These are phyloP conservation scores for Syrmaticus mikado DNA, from an alignment of 2,113 vertebrate species.

Conservation along the genomic window DNA sequence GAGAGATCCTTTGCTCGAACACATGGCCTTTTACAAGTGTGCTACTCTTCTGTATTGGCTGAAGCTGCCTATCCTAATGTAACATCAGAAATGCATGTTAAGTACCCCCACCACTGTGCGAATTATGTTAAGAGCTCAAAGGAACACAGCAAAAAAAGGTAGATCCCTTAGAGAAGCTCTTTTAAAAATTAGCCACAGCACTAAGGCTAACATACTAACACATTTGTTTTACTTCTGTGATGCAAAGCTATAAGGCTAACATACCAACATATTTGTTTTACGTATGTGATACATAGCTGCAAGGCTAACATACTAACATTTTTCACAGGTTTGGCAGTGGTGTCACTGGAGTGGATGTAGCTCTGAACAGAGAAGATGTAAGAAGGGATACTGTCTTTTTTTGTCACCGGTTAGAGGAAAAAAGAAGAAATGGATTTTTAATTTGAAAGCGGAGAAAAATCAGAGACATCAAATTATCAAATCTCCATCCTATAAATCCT, in stretches of 20 bases:
- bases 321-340: not conserved
- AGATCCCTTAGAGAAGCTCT: not conserved
- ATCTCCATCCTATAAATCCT: not conserved
- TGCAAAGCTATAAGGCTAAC: not conserved
- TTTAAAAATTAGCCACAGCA: not conserved
- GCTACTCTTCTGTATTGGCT: not conserved
- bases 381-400: not conserved
- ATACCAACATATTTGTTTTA: not conserved
- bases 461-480: not conserved
- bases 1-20: not conserved
- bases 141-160: not conserved
- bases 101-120: not conserved
- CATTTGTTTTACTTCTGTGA: not conserved
- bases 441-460: conserved; percentile 20
- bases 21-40: not conserved
- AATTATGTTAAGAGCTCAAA: fast-evolving
- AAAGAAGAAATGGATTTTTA: not conserved
- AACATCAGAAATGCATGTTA: not conserved
- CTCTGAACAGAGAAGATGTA: not conserved
- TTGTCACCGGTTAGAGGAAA: not conserved
- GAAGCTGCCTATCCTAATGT: not conserved
- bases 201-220: not conserved
- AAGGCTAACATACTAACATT: not conserved
- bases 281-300: fast-evolving
- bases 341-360: not conserved